Evolutionary conservation across 2,113 vertebrate species (phyloP).

Genomic region (Spermophilus dauricus): DNA sequence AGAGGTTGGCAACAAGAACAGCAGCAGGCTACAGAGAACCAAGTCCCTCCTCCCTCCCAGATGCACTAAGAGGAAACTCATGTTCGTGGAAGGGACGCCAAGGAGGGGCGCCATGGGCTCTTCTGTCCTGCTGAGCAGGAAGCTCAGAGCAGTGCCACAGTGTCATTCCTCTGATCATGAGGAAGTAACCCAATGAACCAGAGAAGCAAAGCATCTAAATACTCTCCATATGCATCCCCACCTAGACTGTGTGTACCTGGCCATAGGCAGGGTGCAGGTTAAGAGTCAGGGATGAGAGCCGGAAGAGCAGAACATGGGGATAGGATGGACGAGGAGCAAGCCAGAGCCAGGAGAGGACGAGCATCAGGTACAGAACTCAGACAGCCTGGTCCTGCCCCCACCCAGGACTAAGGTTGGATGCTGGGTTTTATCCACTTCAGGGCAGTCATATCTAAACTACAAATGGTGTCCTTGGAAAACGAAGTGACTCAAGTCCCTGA

Average conservation of each 20-base stretch:
- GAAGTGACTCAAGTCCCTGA: slow-evolving; percentile 38
- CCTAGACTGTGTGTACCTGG: not conserved
- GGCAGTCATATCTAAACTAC: not conserved
- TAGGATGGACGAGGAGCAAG: rapidly evolving
- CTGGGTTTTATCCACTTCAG: not conserved
- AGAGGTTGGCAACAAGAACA: not conserved
- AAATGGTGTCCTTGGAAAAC: not conserved
- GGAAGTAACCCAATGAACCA: not conserved
- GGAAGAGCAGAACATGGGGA: not conserved
- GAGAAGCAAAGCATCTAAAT: not conserved
- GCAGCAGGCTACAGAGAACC: not conserved
- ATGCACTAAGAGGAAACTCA: not conserved
- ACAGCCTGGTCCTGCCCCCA: not conserved
- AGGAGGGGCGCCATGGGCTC: not conserved
- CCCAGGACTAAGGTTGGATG: not conserved
- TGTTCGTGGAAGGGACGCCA: not conserved
- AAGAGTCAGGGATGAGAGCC: not conserved
- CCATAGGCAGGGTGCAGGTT: not conserved
- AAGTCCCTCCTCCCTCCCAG: not conserved
- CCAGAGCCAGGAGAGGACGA: not conserved
- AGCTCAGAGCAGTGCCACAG: not conserved
- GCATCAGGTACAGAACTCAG: not conserved
- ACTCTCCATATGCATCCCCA: not conserved
- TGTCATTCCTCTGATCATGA: not conserved
- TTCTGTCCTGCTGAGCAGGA: not conserved